phyloP scores from a whole-genome alignment of 2,797 vertebrate species.

The Lophius americanus region DNA sequence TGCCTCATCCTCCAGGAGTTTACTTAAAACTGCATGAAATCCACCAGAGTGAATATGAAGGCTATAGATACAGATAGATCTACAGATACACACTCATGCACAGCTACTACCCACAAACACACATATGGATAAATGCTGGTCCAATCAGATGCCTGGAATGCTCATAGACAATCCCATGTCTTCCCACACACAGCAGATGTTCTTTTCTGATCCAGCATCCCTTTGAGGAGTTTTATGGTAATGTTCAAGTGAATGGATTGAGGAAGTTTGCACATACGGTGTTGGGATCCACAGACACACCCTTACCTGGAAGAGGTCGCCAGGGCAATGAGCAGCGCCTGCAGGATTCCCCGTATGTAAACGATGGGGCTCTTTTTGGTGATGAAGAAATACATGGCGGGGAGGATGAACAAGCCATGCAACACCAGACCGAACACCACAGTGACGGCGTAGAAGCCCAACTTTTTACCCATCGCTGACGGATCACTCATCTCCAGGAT shows the following conservation, averaged over 20 bases:
- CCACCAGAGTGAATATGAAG: not conserved
- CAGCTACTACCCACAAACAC: not conserved
- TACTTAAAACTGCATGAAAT: not conserved
- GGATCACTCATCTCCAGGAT: constrained; percentile 98
- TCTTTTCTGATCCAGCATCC: constrained; percentile 41
- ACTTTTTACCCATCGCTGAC: constrained; percentile 91
- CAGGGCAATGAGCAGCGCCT: constrained; percentile 94
- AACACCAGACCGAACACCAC: constrained; percentile 94
- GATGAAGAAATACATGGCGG: constrained; percentile 95
- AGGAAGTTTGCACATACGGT: not conserved
- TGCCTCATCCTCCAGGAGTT: not conserved
- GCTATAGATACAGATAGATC: not conserved
- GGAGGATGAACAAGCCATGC: constrained; percentile 93
- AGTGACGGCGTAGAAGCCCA: constrained; percentile 93
- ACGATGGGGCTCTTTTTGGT: constrained; percentile 97
- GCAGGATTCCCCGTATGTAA: constrained; percentile 94
- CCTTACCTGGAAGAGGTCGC: constrained; percentile 95
- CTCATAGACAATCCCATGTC: constrained; percentile 30
- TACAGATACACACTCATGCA: not conserved
- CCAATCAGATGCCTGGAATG: constrained; percentile 11
- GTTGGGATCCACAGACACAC: not conserved
- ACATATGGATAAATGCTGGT: not conserved
- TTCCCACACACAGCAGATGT: constrained; percentile 47
- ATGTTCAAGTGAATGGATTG: constrained; percentile 8
- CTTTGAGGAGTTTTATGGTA: constrained; percentile 11